Percentiles rank a stretch among this genome's conserved stretches.
These are phyloP conservation scores for Melanotaenia parkinsoni DNA, from an alignment of 2,797 vertebrate genomes.

Conservation along the genomic window DNA sequence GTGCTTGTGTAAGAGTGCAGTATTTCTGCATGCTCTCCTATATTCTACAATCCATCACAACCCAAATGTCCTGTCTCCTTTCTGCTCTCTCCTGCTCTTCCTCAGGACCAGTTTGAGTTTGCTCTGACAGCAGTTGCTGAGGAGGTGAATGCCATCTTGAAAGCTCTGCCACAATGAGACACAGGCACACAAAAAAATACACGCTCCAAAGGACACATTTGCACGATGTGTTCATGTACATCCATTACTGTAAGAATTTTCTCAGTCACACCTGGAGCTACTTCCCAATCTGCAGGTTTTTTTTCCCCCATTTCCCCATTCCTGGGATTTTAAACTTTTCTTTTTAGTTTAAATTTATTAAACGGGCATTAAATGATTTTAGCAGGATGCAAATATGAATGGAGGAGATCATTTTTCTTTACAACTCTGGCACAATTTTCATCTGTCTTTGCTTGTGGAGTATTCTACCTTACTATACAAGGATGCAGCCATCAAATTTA, in stretches of 20 bases:
- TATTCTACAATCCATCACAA: not conserved
- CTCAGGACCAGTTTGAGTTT: slow-evolving; percentile 98
- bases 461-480: slow-evolving; percentile 15
- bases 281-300: slow-evolving; percentile 53
- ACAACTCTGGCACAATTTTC: slow-evolving; percentile 19
- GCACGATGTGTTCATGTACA: slow-evolving; percentile 28
- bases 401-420: not conserved
- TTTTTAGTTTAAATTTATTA: slow-evolving; percentile 21
- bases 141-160: slow-evolving; percentile 98
- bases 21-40: not conserved
- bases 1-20: slow-evolving; percentile 2
- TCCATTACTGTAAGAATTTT: slow-evolving; percentile 56
- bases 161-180: slow-evolving; percentile 93
- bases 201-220: slow-evolving; percentile 17
- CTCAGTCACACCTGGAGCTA: slow-evolving; percentile 37
- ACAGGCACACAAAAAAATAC: slow-evolving; percentile 28
- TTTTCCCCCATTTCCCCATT: slow-evolving; percentile 26
- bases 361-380: slow-evolving; percentile 7
- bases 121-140: slow-evolving; percentile 95
- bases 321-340: slow-evolving; percentile 8
- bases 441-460: slow-evolving; percentile 4
- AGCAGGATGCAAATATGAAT: slow-evolving; percentile 22
- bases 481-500: slow-evolving; percentile 6
- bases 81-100: not conserved
- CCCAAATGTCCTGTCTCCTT: not conserved